Percentiles rank a stretch among this genome's conserved stretches.
These are phyloP conservation scores for Prionace glauca DNA, from an alignment of 2,797 vertebrate species.

Conservation along the genomic window DNA sequence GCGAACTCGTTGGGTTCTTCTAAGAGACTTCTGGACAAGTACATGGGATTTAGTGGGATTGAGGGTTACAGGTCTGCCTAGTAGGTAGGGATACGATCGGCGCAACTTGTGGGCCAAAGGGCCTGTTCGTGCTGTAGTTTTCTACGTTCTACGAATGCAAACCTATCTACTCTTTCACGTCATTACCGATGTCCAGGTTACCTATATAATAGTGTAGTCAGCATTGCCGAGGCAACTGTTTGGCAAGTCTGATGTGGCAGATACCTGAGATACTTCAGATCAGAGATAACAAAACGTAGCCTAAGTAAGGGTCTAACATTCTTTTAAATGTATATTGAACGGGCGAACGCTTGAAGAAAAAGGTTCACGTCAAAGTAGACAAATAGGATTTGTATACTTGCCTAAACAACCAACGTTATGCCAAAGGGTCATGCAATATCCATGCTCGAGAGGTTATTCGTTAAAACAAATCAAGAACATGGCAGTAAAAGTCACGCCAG, in stretches of 20 bases:
- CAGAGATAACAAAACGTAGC: neutral
- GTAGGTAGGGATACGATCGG: too few species aligned
- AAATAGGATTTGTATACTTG: neutral
- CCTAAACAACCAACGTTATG: neutral
- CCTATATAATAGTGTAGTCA: neutral
- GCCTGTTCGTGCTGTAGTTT: too few species aligned
- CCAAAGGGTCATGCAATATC: neutral
- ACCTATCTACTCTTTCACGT: neutral
- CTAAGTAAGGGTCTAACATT: neutral
- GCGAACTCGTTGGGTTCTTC: too few species aligned
- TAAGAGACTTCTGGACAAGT: too few species aligned
- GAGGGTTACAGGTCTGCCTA: too few species aligned
- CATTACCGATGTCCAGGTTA: neutral
- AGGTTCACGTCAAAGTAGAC: neutral
- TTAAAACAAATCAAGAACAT: neutral
- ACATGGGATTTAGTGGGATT: too few species aligned
- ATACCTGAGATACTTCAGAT: neutral
- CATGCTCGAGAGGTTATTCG: neutral
- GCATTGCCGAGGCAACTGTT: neutral
- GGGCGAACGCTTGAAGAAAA: neutral
- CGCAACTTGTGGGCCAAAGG: too few species aligned
- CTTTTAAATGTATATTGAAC: neutral
- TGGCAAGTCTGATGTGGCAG: neutral
- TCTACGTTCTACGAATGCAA: neutral
- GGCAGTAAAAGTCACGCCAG: neutral